Base-by-base conservation (phyloP, 2,888 invertebrate species). In the Metalampra italica region DNA sequence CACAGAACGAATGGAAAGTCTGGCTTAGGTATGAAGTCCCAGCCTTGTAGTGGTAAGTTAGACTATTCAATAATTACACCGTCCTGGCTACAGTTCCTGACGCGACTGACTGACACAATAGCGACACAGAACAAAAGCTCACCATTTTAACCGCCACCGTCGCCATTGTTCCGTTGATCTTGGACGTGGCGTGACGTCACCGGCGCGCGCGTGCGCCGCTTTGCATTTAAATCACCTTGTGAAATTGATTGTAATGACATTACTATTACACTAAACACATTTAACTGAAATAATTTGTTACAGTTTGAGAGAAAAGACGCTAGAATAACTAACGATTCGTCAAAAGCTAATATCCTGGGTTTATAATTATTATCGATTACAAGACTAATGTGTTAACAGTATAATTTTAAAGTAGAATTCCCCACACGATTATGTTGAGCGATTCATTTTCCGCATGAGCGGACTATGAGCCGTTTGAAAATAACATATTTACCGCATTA, bases 81-180 rank as follows among this genome's bases (percentile, higher is more conserved):
- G 22, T 22, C 22, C 22, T 34, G 14, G 12, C 12, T 22, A 36
- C 22, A 38, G 29, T 37, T 45, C 22, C 43, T 38, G 45, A 51
- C 47, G 38, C 36, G 48, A 49, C 53, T 60, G 56, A 54, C 66
- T 84, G 56, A 54, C 66, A 84, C 84, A 85, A 86, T 84, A 68
- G 78, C 70, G 56, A 61, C 54, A 59, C 66, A 72, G 75, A 86
- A 86, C 84, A 85, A 87, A 87, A 86, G 85, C 85, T 85, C 81
- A 75, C 85, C 85, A 82, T 87, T 83, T 86, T 81, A 74, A 78
- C 80, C 64, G 72, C 9, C 15, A 13, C 7, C 34, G 60, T 79
- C 70, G 86, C 87, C 86, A 85, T 88, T 85, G 69, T 67, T 67
- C 60, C 71, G 75, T 82, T 82, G 85, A 87, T 83, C 83, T 82